These are phyloP conservation scores for Vultur gryphus DNA, from an alignment of 2,797 vertebrate genomes.

Conservation along the genomic window DNA sequence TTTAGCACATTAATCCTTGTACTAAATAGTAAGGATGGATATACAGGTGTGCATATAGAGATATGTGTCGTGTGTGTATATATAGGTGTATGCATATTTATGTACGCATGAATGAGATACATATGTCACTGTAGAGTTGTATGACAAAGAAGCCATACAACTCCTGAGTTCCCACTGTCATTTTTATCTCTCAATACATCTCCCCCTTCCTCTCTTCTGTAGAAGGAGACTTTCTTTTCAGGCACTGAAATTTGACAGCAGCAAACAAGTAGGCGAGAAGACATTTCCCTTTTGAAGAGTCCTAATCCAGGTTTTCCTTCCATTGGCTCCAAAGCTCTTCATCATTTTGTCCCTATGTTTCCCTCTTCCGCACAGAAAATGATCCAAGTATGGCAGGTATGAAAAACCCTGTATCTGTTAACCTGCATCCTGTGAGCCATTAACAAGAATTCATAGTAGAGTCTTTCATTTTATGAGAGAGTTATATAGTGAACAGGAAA, in stretches of 20 bases:
- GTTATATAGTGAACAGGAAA: background rate
- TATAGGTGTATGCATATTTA: too few species aligned
- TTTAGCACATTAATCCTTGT: background rate
- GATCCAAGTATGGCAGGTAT: background rate
- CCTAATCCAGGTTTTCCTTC: background rate
- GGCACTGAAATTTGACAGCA: background rate
- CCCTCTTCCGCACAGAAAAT: background rate
- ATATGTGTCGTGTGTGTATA: accelerated
- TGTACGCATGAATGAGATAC: background rate
- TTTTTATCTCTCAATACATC: background rate
- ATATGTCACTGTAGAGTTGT: background rate
- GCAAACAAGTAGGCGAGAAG: background rate
- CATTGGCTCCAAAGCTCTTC: background rate
- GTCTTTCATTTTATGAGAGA: background rate
- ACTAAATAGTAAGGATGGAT: background rate
- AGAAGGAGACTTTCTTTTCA: background rate
- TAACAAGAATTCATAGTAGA: background rate
- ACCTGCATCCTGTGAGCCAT: background rate
- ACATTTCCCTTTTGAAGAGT: background rate
- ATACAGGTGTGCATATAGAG: background rate
- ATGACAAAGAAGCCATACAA: background rate
- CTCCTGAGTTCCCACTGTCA: background rate
- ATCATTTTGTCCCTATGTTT: background rate
- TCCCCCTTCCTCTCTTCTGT: background rate
- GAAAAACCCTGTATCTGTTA: background rate